A percentile compares a stretch with the other conserved stretches of the same genome.
These are phyloP conservation scores for Corvus cornix DNA, from an alignment of 2,113 vertebrate genomes.

Conservation along the genomic window DNA sequence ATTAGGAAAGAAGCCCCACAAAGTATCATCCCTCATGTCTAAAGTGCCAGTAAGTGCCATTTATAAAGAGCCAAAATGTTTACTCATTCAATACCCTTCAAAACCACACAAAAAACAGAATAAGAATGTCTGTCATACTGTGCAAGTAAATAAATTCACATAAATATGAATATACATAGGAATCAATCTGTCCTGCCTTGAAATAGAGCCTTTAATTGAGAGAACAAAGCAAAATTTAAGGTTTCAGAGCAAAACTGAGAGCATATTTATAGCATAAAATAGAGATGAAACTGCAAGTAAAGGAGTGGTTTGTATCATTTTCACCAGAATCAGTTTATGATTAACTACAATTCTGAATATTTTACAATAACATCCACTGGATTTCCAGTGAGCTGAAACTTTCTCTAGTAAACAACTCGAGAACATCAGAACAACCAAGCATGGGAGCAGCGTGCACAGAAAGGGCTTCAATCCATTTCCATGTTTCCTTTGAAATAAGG, in stretches of 20 bases:
- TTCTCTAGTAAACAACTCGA: neutral
- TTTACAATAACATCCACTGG: neutral
- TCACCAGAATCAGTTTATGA: neutral
- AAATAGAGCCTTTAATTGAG: conserved; percentile 10
- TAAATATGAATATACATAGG: conserved; percentile 2
- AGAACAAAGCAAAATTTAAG: neutral
- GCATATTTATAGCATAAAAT: neutral
- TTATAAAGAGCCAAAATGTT: conserved; percentile 32
- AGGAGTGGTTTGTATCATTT: neutral
- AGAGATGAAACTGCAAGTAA: neutral
- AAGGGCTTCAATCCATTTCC: neutral
- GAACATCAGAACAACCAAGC: neutral
- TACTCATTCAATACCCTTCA: conserved; percentile 12
- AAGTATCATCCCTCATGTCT: conserved; percentile 15
- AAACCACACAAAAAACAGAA: neutral
- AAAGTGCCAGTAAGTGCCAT: conserved; percentile 9
- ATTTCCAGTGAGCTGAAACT: conserved; percentile 10
- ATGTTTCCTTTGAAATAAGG: neutral
- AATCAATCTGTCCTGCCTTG: conserved; percentile 37
- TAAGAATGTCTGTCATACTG: neutral
- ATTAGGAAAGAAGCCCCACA: neutral
- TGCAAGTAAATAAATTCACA: conserved; percentile 26
- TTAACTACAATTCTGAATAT: neutral
- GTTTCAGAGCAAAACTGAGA: neutral
- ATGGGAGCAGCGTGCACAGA: neutral